phyloP scores from a whole-genome alignment of 2,888 invertebrate genomes.

The Acronicta psi region DNA sequence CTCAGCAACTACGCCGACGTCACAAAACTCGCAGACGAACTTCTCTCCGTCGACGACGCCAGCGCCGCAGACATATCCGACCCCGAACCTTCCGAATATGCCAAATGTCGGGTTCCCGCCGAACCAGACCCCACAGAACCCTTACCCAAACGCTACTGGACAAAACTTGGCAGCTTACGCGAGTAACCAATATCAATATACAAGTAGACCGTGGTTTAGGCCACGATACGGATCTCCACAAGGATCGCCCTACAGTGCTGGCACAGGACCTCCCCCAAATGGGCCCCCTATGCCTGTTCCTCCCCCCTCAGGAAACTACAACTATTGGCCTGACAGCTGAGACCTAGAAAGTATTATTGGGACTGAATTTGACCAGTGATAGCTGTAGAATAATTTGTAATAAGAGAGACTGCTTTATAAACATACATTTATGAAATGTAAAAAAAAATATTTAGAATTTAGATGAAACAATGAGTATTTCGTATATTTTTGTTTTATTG shows the following conservation, averaged over 20 bases:
- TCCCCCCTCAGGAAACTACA: slow-evolving; percentile 80
- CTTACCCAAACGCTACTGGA: slow-evolving; percentile 84
- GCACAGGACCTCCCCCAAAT: slow-evolving; percentile 69
- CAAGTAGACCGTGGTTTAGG: slow-evolving; percentile 83
- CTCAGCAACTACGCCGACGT: slow-evolving; percentile 65
- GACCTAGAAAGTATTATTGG: slow-evolving; percentile 69
- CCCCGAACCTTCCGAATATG: slow-evolving; percentile 72
- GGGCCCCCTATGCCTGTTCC: slow-evolving; percentile 80
- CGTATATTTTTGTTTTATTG: slow-evolving; percentile 45
- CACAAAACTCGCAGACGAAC: slow-evolving; percentile 74
- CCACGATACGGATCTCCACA: slow-evolving; percentile 83
- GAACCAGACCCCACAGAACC: slow-evolving; percentile 74
- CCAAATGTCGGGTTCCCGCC: slow-evolving; percentile 76
- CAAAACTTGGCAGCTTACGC: slow-evolving; percentile 85
- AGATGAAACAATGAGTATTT: slow-evolving; percentile 53
- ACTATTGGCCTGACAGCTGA: slow-evolving; percentile 87
- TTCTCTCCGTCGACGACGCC: slow-evolving; percentile 83
- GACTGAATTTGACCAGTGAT: slow-evolving; percentile 62
- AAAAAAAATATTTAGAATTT: slow-evolving; percentile 63
- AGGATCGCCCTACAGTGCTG: slow-evolving; percentile 78
- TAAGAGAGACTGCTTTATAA: slow-evolving; percentile 74
- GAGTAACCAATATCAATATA: slow-evolving; percentile 83
- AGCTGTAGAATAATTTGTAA: slow-evolving; percentile 54
- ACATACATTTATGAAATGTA: slow-evolving; percentile 82
- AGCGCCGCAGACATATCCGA: slow-evolving; percentile 76